Conservation (phyloP, 2,797 vertebrate species). For the Acipenser oxyrinchus region DNA sequence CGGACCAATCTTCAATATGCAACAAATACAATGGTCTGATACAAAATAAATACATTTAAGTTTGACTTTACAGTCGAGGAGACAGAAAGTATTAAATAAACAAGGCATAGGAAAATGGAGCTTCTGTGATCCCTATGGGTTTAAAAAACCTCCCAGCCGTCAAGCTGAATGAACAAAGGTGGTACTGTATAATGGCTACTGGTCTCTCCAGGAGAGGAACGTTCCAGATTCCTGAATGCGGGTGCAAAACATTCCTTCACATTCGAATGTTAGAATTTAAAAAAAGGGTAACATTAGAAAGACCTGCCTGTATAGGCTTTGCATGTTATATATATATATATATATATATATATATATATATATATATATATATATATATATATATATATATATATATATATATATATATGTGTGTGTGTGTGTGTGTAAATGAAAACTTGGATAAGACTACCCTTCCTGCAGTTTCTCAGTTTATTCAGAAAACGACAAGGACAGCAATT, state of each 20-base stretch:
- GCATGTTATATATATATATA: no score
- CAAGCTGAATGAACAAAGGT: conserved; percentile 57
- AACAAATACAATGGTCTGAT: no score
- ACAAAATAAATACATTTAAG: neutral
- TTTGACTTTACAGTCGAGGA: neutral
- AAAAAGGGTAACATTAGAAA: no score
- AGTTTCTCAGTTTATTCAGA: no score
- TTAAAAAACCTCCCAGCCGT: conserved; percentile 1
- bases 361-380: neutral
- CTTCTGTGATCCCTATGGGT: conserved; percentile 18
- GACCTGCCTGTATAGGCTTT: no score
- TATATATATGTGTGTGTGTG: no score
- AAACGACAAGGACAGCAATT: no score
- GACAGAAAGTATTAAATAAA: neutral
- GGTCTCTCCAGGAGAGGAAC: conserved; percentile 26
- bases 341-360: neutral
- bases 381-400: neutral
- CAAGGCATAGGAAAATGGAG: conserved; percentile 7
- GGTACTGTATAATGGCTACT: conserved; percentile 58
- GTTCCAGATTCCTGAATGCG: conserved; percentile 55
- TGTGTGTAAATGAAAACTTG: no score
- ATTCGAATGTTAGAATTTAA: conserved; percentile 14
- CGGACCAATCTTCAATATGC: no score
- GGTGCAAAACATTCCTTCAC: conserved; percentile 42
- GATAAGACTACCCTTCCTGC: no score